These are phyloP conservation scores for Riparia riparia DNA, from an alignment of 2,113 vertebrate genomes.

Conservation along the genomic window DNA sequence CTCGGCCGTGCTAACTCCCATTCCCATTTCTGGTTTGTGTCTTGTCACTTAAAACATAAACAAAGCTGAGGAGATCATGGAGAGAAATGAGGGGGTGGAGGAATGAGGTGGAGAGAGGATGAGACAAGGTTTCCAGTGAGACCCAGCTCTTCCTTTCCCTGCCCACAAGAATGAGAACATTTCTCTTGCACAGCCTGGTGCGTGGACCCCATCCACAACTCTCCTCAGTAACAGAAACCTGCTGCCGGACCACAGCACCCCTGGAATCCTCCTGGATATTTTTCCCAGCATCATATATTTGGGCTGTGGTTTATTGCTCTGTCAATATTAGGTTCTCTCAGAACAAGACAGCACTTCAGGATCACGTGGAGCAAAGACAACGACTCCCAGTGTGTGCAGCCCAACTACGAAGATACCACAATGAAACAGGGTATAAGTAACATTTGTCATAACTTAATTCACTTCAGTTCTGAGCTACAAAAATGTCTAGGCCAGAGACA, in stretches of 20 bases:
- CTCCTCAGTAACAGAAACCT: neutral
- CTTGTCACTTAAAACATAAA: slow-evolving; percentile 76
- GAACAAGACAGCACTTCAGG: neutral
- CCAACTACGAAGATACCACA: neutral
- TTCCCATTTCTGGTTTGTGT: slow-evolving; percentile 74
- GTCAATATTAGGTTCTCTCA: neutral
- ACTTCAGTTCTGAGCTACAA: neutral
- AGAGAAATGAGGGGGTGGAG: slow-evolving; percentile 65
- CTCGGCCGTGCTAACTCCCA: neutral
- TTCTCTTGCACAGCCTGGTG: neutral
- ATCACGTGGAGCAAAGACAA: neutral
- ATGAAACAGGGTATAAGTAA: neutral
- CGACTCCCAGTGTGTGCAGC: neutral
- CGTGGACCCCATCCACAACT: neutral
- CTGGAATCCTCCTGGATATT: neutral
- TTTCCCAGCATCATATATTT: neutral
- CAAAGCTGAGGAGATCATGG: neutral
- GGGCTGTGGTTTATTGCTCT: neutral
- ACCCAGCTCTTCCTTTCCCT: slow-evolving; percentile 3
- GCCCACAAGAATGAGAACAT: slow-evolving; percentile 34
- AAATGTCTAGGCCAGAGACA: neutral
- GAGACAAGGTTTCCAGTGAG: slow-evolving; percentile 24
- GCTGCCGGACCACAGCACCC: neutral
- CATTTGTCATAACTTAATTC: neutral
- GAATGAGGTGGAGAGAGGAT: neutral